These are phyloP conservation scores for Lytechinus variegatus DNA, from an alignment of 35 echinoderm and acorn worm genomes.

Conservation along the genomic window DNA sequence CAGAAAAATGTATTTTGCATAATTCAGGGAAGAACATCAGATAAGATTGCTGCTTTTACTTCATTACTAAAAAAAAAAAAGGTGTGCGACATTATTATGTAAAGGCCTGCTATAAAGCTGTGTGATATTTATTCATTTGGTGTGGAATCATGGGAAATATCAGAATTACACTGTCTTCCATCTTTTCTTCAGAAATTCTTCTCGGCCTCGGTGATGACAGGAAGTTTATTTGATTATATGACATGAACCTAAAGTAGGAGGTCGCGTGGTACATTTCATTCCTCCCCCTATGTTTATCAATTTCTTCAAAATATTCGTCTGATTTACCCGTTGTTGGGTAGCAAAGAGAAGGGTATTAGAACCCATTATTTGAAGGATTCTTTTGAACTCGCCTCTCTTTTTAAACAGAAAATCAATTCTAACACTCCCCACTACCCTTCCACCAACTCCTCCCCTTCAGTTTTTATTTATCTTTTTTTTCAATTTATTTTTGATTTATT, in stretches of 20 bases:
- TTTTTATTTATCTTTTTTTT: constrained; percentile 50
- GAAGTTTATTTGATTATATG: not conserved
- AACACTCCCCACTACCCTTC: not conserved
- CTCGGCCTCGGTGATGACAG: not conserved
- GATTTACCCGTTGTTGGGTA: not conserved
- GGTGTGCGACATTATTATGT: not conserved
- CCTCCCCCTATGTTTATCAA: not conserved
- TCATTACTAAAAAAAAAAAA: not conserved
- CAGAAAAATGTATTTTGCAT: too few species aligned
- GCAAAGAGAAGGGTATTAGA: not conserved
- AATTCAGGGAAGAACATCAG: not conserved
- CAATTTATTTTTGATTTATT: constrained; percentile 59
- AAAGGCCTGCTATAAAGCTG: not conserved
- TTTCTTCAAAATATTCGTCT: not conserved
- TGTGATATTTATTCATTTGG: not conserved
- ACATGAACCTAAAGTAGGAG: not conserved
- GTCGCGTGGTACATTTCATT: not conserved
- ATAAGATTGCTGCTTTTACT: not conserved
- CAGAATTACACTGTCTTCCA: not conserved
- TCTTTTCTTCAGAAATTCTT: not conserved
- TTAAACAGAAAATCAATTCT: not conserved
- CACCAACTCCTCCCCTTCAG: not conserved
- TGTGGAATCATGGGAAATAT: not conserved
- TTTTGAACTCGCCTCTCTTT: not conserved
- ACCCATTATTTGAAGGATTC: not conserved